phyloP scores from a whole-genome alignment of 2,797 vertebrate genomes.

The Neostethus bicornis region DNA sequence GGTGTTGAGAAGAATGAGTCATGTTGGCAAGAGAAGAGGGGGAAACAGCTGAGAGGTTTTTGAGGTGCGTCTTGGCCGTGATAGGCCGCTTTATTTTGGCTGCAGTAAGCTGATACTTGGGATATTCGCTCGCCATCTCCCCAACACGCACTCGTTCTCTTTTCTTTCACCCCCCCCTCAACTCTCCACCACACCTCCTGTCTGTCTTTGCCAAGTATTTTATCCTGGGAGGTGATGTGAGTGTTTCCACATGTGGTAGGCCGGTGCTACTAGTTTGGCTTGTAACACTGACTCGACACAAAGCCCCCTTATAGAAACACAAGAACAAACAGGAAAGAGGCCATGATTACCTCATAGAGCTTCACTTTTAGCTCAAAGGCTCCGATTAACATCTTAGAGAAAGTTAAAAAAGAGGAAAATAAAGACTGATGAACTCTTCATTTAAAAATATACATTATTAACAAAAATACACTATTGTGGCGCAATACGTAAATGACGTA shows the following conservation, averaged over 20 bases:
- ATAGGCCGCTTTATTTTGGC: constrained; percentile 74
- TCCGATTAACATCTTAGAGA: constrained; percentile 12
- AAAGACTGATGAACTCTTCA: background rate
- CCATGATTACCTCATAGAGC: constrained; percentile 56
- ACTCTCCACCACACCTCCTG: constrained; percentile 38
- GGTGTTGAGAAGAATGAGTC: constrained; percentile 60
- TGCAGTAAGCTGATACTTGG: constrained; percentile 68
- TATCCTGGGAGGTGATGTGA: constrained; percentile 74
- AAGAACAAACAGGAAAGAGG: constrained; percentile 64
- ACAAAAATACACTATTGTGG: background rate
- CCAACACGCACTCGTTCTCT: constrained; percentile 36
- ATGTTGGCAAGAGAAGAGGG: constrained; percentile 65
- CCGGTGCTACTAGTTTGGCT: constrained; percentile 78
- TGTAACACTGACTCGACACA: constrained; percentile 75
- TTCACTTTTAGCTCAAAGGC: constrained; percentile 47
- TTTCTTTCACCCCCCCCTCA: constrained; percentile 32
- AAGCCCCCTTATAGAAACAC: constrained; percentile 71
- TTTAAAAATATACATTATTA: no score
- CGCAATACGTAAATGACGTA: no score
- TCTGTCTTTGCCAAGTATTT: constrained; percentile 66
- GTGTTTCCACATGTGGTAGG: constrained; percentile 78
- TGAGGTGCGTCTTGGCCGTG: constrained; percentile 71
- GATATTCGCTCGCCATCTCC: constrained; percentile 12
- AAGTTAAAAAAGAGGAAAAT: background rate
- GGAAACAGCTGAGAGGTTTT: constrained; percentile 80